Evolutionary conservation across 2,113 vertebrate genomes (phyloP).

Genomic region (Myrmophylax atrothorax): DNA sequence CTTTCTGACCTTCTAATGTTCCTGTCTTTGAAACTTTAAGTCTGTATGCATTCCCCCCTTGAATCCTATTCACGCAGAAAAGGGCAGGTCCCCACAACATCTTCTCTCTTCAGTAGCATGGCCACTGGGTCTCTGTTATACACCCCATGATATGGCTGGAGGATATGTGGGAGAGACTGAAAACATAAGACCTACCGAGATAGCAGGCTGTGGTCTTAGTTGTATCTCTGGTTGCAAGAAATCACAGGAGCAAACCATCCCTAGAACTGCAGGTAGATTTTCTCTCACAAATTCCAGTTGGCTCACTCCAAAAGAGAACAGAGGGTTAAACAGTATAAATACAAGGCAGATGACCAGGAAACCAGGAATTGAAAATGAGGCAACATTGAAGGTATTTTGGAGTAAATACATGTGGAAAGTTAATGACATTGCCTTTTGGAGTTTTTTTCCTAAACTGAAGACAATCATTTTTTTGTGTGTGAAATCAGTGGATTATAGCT

Average conservation of each 20-base stretch:
- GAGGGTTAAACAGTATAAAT: not conserved
- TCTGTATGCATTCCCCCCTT: fast-evolving
- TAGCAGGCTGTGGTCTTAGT: not conserved
- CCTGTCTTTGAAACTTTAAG: not conserved
- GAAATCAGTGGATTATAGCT: not conserved
- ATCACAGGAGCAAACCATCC: not conserved
- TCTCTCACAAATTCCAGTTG: not conserved
- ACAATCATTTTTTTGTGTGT: not conserved
- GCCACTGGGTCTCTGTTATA: not conserved
- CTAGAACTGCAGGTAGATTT: not conserved
- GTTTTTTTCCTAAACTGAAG: not conserved
- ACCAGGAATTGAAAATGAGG: not conserved
- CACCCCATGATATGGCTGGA: not conserved
- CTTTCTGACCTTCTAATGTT: not conserved
- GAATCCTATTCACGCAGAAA: not conserved
- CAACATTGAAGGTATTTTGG: not conserved
- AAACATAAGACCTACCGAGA: not conserved
- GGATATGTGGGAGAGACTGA: not conserved
- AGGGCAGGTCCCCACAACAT: not conserved
- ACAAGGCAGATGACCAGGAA: not conserved
- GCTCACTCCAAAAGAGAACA: not conserved
- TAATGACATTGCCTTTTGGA: not conserved
- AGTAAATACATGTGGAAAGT: not conserved
- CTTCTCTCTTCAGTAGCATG: not conserved
- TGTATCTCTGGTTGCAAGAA: not conserved